Percentiles rank a stretch among this genome's conserved stretches.
phyloP scores from a whole-genome alignment of 2,888 invertebrate species.

The Branchipolynoe longqiensis region DNA sequence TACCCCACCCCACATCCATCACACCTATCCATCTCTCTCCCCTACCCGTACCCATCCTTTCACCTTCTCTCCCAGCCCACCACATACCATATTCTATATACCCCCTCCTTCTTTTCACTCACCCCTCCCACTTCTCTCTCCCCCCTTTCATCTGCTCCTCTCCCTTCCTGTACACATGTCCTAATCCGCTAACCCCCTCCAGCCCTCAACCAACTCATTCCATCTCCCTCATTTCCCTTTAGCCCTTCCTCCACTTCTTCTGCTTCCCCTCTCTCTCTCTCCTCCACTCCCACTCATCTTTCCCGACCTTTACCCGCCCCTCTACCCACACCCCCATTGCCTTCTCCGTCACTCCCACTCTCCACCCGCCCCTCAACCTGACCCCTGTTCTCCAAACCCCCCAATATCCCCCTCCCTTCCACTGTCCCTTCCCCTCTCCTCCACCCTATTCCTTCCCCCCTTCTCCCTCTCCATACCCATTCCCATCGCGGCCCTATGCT shows the following conservation, averaged over 20 bases:
- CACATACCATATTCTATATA: too few relatives aligned
- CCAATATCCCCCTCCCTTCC: background rate
- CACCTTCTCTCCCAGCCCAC: too few relatives aligned
- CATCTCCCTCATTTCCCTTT: background rate
- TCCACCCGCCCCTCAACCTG: background rate
- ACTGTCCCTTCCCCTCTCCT: background rate
- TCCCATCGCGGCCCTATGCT: background rate
- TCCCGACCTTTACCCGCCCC: background rate
- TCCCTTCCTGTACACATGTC: too few relatives aligned
- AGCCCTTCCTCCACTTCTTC: background rate
- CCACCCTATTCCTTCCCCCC: background rate
- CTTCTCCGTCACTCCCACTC: background rate
- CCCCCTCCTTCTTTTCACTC: too few relatives aligned
- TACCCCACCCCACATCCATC: too few relatives aligned
- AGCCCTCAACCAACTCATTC: background rate
- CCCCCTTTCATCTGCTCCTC: too few relatives aligned
- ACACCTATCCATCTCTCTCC: too few relatives aligned
- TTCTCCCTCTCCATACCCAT: background rate
- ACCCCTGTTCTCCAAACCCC: background rate
- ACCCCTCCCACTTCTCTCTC: too few relatives aligned
- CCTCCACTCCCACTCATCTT: background rate
- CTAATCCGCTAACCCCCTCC: too few relatives aligned
- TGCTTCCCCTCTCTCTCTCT: background rate
- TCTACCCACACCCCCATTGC: background rate
- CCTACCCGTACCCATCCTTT: too few relatives aligned